phyloP scores from a whole-genome alignment of 2,797 vertebrate species.

The Diplodus sargus region DNA sequence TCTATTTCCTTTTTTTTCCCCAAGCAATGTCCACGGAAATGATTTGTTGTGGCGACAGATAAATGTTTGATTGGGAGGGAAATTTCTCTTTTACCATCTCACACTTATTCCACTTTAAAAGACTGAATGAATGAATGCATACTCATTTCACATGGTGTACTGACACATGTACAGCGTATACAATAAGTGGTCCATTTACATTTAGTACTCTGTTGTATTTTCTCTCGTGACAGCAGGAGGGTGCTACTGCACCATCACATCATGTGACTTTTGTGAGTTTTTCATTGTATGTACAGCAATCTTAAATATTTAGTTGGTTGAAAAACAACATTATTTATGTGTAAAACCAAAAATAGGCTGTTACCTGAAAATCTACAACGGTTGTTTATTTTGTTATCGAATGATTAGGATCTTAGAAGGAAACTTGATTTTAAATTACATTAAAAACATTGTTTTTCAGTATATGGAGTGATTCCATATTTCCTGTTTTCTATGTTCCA shows the following conservation, averaged over 20 bases:
- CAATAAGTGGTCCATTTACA: background rate
- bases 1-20: slow-evolving; percentile 32
- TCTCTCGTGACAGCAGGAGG: slow-evolving; percentile 31
- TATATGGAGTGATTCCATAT: too few species aligned
- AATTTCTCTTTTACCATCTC: slow-evolving; percentile 27
- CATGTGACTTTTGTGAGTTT: background rate
- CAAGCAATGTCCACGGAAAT: slow-evolving; percentile 25
- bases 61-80: slow-evolving; percentile 28
- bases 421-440: too few species aligned
- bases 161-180: background rate
- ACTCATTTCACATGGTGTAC: slow-evolving; percentile 6
- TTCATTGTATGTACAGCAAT: background rate
- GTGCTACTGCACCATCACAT: background rate
- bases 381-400: too few species aligned
- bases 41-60: slow-evolving; percentile 38
- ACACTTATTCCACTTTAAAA: slow-evolving; percentile 16
- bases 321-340: too few species aligned
- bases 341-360: too few species aligned
- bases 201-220: slow-evolving; percentile 11
- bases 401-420: too few species aligned
- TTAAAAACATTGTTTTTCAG: too few species aligned
- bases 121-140: slow-evolving; percentile 20
- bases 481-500: too few species aligned
- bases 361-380: too few species aligned
- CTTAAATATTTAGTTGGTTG: too few species aligned